Evolutionary conservation across 2,113 vertebrate species (phyloP).

Genomic region (Onychostoma macrolepis): DNA sequence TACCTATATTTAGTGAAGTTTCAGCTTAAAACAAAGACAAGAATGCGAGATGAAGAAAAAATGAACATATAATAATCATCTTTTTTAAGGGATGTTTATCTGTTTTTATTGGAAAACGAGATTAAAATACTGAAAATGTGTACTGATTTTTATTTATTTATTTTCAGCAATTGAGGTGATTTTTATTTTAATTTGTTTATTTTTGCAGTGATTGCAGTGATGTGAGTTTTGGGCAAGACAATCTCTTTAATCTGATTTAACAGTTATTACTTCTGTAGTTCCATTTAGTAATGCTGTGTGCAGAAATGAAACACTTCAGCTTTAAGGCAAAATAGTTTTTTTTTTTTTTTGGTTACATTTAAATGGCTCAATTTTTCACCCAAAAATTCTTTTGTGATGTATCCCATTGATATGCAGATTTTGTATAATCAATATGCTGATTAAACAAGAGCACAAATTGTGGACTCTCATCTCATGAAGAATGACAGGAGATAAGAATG

Average conservation of each 20-base stretch:
- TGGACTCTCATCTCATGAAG: constrained; percentile 30
- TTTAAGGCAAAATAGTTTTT: neutral
- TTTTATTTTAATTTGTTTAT: neutral
- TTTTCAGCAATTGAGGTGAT: no score
- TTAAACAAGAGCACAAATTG: constrained; percentile 38
- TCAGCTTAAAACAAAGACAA: neutral
- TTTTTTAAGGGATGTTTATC: neutral
- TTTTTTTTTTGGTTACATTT: neutral
- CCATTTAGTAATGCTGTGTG: neutral
- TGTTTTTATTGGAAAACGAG: neutral
- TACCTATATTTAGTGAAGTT: neutral
- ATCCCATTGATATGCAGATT: constrained; percentile 47
- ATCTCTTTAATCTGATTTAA: neutral
- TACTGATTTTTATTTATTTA: neutral
- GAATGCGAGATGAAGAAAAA: neutral
- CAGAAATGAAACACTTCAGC: neutral
- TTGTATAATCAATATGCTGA: constrained; percentile 44
- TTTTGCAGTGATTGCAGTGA: neutral
- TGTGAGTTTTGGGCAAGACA: neutral
- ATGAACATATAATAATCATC: no score
- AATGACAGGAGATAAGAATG: neutral
- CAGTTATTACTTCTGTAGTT: neutral
- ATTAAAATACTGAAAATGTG: neutral
- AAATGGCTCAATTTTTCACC: neutral
- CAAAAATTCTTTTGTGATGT: neutral